Evolutionary conservation across 2,888 invertebrate genomes (phyloP).

Genomic region (Neoascia interrupta): DNA sequence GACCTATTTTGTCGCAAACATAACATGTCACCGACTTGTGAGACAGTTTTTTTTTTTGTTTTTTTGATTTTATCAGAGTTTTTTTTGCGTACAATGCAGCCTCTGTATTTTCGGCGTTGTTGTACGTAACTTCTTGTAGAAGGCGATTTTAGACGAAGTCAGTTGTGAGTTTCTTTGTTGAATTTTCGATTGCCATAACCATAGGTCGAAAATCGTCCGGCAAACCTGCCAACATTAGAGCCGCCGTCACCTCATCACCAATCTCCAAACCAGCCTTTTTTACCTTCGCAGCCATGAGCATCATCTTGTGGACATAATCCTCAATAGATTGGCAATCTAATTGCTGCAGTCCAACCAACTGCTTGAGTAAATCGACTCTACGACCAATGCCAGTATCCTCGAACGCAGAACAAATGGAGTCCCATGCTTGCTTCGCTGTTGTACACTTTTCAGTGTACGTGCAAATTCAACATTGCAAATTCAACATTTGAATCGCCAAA

Average conservation of each 20-base stretch:
- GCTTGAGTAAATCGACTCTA: conserved; percentile 13
- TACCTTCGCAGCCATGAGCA: not conserved
- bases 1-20: not conserved
- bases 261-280: not conserved
- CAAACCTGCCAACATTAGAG: conserved; percentile 4
- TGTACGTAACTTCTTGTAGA: conserved; percentile 28
- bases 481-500: not conserved
- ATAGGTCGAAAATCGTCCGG: conserved; percentile 3
- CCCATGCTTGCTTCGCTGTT: too few species aligned
- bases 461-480: not conserved
- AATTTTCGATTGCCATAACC: too few species aligned
- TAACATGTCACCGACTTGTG: too few species aligned
- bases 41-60: conserved; percentile 1
- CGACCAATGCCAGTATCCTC: conserved; percentile 14
- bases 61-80: too few species aligned
- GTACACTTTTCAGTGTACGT: too few species aligned
- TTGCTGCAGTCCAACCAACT: conserved; percentile 3
- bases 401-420: conserved; percentile 5
- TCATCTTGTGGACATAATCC: conserved; percentile 13
- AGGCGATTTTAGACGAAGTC: conserved; percentile 29
- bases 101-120: not conserved
- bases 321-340: conserved; percentile 7
- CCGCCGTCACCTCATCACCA: not conserved
- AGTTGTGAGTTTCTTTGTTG: too few species aligned
- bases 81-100: conserved; percentile 4